Evolutionary conservation across 2,113 vertebrate species (phyloP).

Genomic region (Cheirogaleus medius): DNA sequence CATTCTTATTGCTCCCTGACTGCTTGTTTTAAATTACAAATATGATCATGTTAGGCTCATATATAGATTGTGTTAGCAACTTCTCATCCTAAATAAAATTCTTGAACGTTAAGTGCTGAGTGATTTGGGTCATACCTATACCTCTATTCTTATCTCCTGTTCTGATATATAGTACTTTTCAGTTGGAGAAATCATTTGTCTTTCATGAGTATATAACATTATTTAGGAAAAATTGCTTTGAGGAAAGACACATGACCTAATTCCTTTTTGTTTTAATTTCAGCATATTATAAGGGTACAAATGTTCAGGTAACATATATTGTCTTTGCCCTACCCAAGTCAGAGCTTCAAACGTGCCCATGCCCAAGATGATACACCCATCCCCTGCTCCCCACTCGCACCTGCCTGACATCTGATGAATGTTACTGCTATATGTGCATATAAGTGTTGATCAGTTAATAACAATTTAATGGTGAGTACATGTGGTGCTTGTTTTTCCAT

Average conservation of each 20-base stretch:
- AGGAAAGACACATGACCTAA: background rate
- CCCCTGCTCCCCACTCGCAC: too few relatives aligned
- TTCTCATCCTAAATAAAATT: background rate
- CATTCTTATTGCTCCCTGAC: background rate
- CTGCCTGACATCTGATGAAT: too few relatives aligned
- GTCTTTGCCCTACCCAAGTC: too few relatives aligned
- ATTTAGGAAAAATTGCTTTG: background rate
- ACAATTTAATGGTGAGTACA: too few relatives aligned
- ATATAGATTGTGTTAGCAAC: background rate
- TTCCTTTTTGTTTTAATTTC: background rate
- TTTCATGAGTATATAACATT: background rate
- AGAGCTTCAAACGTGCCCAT: too few relatives aligned
- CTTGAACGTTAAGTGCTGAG: background rate
- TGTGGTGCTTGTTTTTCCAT: too few relatives aligned
- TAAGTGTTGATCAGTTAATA: too few relatives aligned
- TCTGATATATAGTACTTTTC: background rate
- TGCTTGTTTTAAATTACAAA: background rate
- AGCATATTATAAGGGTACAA: too few relatives aligned
- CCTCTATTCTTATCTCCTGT: background rate
- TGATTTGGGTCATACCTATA: background rate
- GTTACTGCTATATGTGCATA: too few relatives aligned
- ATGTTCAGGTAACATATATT: too few relatives aligned
- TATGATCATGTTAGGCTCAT: background rate
- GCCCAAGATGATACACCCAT: too few relatives aligned
- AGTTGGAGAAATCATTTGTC: background rate